Percentiles rank a stretch among this genome's conserved stretches.
Conservation (phyloP, 2,113 vertebrate species). For the Charadrius vociferus region DNA sequence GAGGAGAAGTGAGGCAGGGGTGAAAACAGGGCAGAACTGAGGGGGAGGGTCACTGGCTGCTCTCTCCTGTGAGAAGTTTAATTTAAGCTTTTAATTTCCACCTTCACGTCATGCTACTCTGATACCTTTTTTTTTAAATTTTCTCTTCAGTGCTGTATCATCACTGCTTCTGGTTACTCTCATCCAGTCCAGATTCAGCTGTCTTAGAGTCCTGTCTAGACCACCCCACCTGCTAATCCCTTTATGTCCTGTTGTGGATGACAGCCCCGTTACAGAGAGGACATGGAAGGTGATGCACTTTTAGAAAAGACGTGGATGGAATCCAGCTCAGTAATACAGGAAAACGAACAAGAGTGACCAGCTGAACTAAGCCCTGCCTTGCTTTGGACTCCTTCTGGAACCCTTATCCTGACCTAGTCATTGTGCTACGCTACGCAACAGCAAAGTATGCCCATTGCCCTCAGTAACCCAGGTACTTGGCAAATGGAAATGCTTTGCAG, state of each 20-base stretch:
- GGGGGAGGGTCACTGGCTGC: not conserved
- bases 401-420: not conserved
- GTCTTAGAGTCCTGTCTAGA: not conserved
- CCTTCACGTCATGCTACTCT: not conserved
- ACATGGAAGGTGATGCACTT: fast-evolving
- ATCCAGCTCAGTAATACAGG: not conserved
- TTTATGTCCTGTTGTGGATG: fast-evolving
- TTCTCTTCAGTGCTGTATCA: not conserved
- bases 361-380: not conserved
- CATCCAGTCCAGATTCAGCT: not conserved
- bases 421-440: fast-evolving
- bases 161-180: not conserved
- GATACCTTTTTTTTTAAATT: not conserved
- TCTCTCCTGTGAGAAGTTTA: not conserved
- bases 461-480: not conserved
- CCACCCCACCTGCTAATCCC: not conserved
- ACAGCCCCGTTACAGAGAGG: not conserved
- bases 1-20: not conserved
- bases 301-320: not conserved
- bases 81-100: not conserved
- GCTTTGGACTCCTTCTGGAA: not conserved
- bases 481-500: not conserved
- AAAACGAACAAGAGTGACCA: not conserved
- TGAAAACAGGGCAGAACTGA: not conserved
- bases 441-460: fast-evolving